Conservation (phyloP, 2,797 vertebrate genomes). For the Gobio occitaniae region DNA sequence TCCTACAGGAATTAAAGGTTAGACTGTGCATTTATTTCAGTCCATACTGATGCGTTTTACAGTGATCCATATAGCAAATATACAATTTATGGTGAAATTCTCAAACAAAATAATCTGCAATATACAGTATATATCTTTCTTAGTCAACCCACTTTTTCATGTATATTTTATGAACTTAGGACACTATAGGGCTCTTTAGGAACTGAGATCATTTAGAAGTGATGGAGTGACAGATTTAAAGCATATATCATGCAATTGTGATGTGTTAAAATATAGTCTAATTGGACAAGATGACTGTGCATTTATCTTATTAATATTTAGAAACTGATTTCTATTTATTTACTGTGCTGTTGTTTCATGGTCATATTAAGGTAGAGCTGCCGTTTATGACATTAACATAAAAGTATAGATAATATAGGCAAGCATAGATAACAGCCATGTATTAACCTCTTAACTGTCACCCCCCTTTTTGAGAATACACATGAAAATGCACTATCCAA, state of each 20-base stretch:
- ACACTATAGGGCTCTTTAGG: background rate
- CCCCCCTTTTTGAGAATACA: too few relatives aligned
- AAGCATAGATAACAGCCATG: background rate
- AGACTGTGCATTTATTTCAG: conserved; percentile 1
- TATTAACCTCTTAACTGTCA: too few relatives aligned
- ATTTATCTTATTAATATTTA: background rate
- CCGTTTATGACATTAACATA: background rate
- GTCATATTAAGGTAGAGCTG: background rate
- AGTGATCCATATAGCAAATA: background rate
- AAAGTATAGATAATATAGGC: background rate
- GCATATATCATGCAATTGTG: too few relatives aligned
- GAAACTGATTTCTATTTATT: background rate
- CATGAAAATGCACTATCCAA: too few relatives aligned
- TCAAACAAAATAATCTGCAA: background rate
- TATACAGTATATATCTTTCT: background rate
- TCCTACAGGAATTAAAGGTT: background rate
- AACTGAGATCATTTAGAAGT: background rate
- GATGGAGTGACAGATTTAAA: background rate
- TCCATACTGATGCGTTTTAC: background rate
- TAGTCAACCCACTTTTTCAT: background rate
- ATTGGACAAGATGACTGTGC: background rate
- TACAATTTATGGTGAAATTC: background rate
- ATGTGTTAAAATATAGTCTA: too few relatives aligned
- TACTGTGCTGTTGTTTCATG: background rate
- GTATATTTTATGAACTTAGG: background rate